Evolutionary conservation across 2,113 vertebrate genomes (phyloP), one percentile per base, ranked within the genome.

Genomic region (Eurystomus gularis): DNA sequence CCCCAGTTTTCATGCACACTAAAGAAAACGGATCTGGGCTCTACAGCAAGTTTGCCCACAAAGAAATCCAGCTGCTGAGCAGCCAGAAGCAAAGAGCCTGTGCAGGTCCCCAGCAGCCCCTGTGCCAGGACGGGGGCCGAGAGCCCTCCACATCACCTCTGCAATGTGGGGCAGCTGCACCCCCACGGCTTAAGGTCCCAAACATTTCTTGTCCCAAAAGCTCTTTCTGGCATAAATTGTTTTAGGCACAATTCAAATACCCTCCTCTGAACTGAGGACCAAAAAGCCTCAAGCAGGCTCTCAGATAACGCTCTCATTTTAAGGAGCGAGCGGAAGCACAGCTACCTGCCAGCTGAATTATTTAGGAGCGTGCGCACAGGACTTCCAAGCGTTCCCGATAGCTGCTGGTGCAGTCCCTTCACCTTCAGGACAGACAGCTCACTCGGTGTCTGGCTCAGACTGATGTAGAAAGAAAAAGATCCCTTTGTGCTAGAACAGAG

Each of bases 251-350:
- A 92, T 26, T 66, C 60, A 75, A 83, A n/a, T 10, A 33, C 10
- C 13, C 66, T 88, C 49, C 69, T 81, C 68, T 66, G 91, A 66
- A 80, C 15, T 48, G 28, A 77, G 82, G 57, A 73, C 1, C 82
- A 80, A 57, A 55, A 52, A 77, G 62, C 48, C 82, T 79, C 54
- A 15, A 90, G 92, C 54, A 91, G 82, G 31, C 62, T 92, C 51
- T 40, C 52, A 13, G 62, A 21, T 61, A 71, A 60, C 2, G 2
- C 16, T 1, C 57, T 66, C 35, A 7, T 49, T 79, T 44, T 19
- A 37, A 65, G 68, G 61, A 76, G 61, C 0, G 2, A 54, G 73
- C 1, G 2, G 66, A 51, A 77, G 71, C 8, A 17, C 55, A 11
- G 77, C 77, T 44, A 17, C 61, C 77, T 91, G 81, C 69, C 87